A percentile compares a stretch with the other conserved stretches of the same genome.
Evolutionary conservation across 2,113 vertebrate species (phyloP).

Genomic region (Caracal caracal): DNA sequence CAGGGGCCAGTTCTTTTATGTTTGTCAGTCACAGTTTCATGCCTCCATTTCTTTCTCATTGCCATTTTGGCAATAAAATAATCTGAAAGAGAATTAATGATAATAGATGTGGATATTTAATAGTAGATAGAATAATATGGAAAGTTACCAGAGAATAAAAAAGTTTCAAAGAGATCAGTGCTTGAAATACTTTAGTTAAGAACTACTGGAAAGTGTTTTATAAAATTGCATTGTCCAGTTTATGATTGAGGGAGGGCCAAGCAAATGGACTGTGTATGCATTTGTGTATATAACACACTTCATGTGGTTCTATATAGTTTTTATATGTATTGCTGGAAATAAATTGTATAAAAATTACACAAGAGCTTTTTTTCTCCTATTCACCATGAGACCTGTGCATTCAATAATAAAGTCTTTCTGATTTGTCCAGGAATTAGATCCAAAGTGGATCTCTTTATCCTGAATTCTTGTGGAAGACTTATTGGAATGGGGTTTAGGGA

Average conservation of each 20-base stretch:
- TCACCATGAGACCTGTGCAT: not conserved
- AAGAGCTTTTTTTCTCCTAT: not conserved
- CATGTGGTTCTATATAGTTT: not conserved
- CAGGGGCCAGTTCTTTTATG: not conserved
- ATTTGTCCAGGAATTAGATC: not conserved
- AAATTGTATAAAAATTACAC: not conserved
- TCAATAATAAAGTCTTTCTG: not conserved
- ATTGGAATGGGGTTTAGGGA: not conserved
- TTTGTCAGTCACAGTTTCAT: not conserved
- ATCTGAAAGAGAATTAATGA: not conserved
- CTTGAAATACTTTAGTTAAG: not conserved
- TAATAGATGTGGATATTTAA: not conserved
- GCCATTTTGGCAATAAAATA: not conserved
- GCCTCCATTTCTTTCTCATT: not conserved
- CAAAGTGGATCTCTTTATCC: not conserved
- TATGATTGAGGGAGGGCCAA: not conserved
- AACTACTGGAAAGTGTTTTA: not conserved
- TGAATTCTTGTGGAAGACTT: slow-evolving; percentile 11
- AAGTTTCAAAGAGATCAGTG: not conserved
- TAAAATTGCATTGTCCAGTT: not conserved
- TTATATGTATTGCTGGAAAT: not conserved
- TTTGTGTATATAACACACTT: not conserved
- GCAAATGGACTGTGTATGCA: not conserved
- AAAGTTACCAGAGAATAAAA: not conserved
- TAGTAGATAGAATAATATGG: not conserved